These are phyloP conservation scores for Lamellibrachia luymesi DNA, from an alignment of 1,140 invertebrate species.

Conservation along the genomic window DNA sequence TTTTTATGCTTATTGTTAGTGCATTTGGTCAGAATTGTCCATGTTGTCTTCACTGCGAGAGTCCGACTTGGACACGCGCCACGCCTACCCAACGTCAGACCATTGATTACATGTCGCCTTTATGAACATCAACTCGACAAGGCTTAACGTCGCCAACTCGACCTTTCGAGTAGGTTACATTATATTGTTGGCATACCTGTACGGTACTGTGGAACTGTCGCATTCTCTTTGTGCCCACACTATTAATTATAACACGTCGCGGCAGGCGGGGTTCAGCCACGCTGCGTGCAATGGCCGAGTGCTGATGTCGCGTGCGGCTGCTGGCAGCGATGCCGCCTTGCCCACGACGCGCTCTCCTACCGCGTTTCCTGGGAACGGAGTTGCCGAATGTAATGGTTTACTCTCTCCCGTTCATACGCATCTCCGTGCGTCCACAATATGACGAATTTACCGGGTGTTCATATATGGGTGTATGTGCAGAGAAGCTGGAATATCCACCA, in stretches of 20 bases:
- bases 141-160: neutral
- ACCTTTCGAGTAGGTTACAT: neutral
- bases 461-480: neutral
- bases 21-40: neutral
- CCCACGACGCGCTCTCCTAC: neutral
- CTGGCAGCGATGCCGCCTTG: neutral
- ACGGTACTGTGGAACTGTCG: neutral
- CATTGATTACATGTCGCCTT: neutral
- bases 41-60: neutral
- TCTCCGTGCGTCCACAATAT: neutral
- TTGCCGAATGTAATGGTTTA: neutral
- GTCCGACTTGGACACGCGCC: neutral
- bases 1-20: neutral
- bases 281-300: neutral
- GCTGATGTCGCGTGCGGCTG: neutral
- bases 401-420: neutral
- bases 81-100: neutral
- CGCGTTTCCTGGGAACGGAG: neutral
- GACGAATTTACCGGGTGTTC: neutral
- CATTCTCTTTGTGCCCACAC: neutral
- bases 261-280: neutral
- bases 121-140: neutral
- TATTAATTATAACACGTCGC: neutral
- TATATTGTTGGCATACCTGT: neutral
- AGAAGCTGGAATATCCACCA: no score